Conservation (phyloP, 1,140 invertebrate genomes). For the Cataglyphis hispanica region DNA sequence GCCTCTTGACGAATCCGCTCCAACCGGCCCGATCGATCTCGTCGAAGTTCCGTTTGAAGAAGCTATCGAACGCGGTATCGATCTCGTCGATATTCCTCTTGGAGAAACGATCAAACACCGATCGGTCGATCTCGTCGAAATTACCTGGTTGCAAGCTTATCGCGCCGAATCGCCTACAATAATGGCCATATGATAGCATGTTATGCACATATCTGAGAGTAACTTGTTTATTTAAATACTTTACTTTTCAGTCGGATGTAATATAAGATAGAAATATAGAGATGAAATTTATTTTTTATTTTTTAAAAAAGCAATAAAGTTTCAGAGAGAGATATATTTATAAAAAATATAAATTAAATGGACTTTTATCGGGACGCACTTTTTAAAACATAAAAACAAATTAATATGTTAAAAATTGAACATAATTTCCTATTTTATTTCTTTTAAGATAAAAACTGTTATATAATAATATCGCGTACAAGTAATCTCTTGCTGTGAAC, state of each 20-base stretch:
- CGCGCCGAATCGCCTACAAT: constrained; percentile 23
- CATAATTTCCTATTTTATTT: background rate
- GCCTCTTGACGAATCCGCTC: constrained; percentile 82
- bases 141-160: constrained; percentile 73
- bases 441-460: background rate
- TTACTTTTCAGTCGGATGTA: constrained; percentile 12
- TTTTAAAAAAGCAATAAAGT: background rate
- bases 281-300: background rate
- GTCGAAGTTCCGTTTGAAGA: constrained; percentile 88
- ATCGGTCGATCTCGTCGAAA: constrained; percentile 86
- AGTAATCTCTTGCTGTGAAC: background rate
- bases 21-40: constrained; percentile 87
- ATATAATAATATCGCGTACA: background rate
- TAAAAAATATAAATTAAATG: constrained; percentile 5
- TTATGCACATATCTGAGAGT: background rate
- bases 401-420: too few relatives aligned
- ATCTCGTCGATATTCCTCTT: constrained; percentile 89
- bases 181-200: background rate
- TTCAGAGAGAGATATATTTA: background rate
- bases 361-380: background rate
- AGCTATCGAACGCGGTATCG: constrained; percentile 88
- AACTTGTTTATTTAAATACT: background rate
- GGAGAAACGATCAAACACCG: constrained; percentile 78
- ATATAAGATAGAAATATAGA: background rate
- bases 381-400: background rate